Base-by-base conservation (phyloP, 2,888 invertebrate species). In the Pseudococcus jackbeardsleyi region DNA sequence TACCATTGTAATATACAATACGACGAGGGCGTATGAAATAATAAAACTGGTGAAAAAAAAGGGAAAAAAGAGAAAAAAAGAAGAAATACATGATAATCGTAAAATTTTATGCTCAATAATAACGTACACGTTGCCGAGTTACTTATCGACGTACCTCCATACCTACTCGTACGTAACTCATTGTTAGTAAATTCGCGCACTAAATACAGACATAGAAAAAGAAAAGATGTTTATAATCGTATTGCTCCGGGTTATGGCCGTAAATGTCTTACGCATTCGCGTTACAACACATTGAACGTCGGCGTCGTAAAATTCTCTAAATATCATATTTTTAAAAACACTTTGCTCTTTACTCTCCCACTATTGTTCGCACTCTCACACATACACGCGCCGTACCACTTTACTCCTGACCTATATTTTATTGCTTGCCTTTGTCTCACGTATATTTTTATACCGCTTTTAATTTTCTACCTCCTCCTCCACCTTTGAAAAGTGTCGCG, bases 201-300 rank as follows among this genome's bases (percentile, higher is more conserved):
- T 77, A 77, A 77, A 77, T 77, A 77, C 77, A 77, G 26, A 77
- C 39, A 39, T 77, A 77, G 33, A 77, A 15, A 68, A 39, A 39
- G 39, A 77, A 77, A 77, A 77, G 33, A 77, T 26, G 77, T 26
- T 77, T 77, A 77, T 77, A 77, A 77, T 77, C 77, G 77, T 77
- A 77, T 77, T 8, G 77, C 39, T 77, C 15, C 5, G 39, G 11
- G 22, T 77, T 77, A 77, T 77, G 33, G 77, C 77, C 77, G 39
- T 77, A 77, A 77, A 77, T 77, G 77, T 77, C 77, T 22, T 17
- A 77, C 77, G 77, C 77, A 77, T 77, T 39, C 77, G 15, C 77
- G 15, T 39, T 77, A 77, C 77, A 77, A 77, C 39, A 39, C 77
- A 77, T 77, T 77, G 50, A 50, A 50, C 50, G 50, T 50, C 39